These are phyloP conservation scores for Agraylea sexmaculata DNA, from an alignment of 1,140 invertebrate genomes.

Conservation along the genomic window DNA sequence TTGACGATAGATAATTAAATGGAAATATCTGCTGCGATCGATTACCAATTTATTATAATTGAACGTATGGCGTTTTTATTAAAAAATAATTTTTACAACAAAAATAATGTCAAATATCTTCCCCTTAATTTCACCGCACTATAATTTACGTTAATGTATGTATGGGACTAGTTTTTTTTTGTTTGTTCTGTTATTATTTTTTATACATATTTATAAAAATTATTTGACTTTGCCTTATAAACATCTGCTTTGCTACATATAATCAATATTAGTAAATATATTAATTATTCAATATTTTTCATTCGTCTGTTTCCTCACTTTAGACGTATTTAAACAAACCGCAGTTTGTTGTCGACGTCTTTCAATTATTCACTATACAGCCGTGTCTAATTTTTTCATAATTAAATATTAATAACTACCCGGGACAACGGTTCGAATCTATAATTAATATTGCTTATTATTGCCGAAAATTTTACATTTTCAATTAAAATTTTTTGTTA, in stretches of 20 bases:
- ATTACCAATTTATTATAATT: neutral
- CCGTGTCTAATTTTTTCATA: conserved; percentile 11
- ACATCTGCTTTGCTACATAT: too few species aligned
- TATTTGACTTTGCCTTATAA: neutral
- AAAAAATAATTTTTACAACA: neutral
- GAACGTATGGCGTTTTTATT: too few species aligned
- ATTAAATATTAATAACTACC: too few species aligned
- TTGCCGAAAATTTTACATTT: conserved; percentile 18
- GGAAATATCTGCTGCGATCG: neutral
- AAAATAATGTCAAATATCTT: neutral
- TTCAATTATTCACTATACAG: too few species aligned
- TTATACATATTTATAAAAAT: neutral
- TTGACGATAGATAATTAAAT: conserved; percentile 5
- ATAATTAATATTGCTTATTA: conserved; percentile 22
- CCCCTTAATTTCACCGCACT: too few species aligned
- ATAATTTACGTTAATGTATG: too few species aligned
- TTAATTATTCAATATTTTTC: conserved; percentile 11
- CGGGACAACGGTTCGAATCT: conserved; percentile 19
- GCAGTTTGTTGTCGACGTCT: too few species aligned
- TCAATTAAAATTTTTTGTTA: neutral
- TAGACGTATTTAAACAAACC: too few species aligned
- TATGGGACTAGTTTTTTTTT: too few species aligned
- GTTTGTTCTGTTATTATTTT: too few species aligned
- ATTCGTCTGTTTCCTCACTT: too few species aligned
- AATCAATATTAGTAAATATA: conserved; percentile 6